These are phyloP conservation scores for Bubo bubo DNA, from an alignment of 2,113 vertebrate genomes.

Conservation along the genomic window DNA sequence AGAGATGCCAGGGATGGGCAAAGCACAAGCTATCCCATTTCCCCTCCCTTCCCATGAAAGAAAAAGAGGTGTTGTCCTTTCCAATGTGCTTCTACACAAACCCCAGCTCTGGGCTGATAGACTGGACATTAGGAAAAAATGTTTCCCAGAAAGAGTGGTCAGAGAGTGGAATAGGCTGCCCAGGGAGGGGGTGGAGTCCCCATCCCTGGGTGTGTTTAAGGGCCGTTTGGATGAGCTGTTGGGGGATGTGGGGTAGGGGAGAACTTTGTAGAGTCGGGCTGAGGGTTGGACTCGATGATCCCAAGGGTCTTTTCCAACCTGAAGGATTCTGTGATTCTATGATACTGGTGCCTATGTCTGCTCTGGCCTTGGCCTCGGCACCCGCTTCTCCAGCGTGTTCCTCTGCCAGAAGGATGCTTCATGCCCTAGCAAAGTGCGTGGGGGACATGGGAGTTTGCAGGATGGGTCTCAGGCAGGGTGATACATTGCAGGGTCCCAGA, in stretches of 20 bases:
- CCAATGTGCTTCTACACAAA: neutral
- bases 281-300: too few relatives aligned
- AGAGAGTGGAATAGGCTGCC: too few relatives aligned
- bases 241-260: too few relatives aligned
- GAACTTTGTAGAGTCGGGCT: too few relatives aligned
- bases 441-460: neutral
- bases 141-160: too few relatives aligned
- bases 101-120: neutral
- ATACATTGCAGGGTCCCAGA: fast-evolving
- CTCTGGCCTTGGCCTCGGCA: neutral
- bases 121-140: too few relatives aligned
- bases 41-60: neutral
- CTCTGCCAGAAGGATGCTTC: neutral
- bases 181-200: too few relatives aligned
- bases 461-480: neutral
- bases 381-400: neutral
- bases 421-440: fast-evolving
- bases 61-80: neutral
- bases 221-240: too few relatives aligned
- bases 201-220: too few relatives aligned
- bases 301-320: too few relatives aligned
- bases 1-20: neutral
- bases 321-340: too few relatives aligned
- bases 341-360: neutral
- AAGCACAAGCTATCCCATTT: neutral